These are phyloP conservation scores for Poicephalus gulielmi DNA, from an alignment of 2,113 vertebrate species.

Conservation along the genomic window DNA sequence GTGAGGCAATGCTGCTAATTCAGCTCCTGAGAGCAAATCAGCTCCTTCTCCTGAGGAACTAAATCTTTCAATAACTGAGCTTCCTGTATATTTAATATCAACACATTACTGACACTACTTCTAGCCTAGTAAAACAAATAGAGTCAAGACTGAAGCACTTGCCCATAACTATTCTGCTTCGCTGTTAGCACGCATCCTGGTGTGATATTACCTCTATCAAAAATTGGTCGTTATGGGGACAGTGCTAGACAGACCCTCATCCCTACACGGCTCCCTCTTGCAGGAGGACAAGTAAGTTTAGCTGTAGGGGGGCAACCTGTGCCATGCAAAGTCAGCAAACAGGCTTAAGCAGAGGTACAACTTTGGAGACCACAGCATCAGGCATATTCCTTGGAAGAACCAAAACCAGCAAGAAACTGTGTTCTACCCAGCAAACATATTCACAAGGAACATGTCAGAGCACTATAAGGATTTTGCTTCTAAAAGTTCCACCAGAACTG, in stretches of 20 bases:
- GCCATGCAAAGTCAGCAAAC: not conserved
- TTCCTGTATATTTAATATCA: not conserved
- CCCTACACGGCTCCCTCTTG: not conserved
- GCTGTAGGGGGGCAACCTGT: not conserved
- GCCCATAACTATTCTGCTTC: not conserved
- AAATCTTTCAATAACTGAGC: not conserved
- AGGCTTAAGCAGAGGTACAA: not conserved
- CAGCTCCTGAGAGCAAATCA: not conserved
- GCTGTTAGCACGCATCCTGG: not conserved
- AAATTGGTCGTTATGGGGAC: not conserved
- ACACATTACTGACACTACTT: not conserved
- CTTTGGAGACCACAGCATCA: not conserved
- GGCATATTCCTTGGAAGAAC: not conserved
- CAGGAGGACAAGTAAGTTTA: not conserved
- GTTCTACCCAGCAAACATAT: not conserved
- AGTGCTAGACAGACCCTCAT: not conserved
- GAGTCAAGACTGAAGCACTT: not conserved
- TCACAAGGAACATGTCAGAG: not conserved
- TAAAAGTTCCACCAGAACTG: not conserved
- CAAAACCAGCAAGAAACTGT: not conserved
- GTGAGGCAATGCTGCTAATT: not conserved
- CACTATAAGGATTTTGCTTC: not conserved
- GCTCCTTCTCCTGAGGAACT: not conserved
- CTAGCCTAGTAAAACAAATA: not conserved
- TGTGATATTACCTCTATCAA: not conserved